A percentile compares a stretch with the other conserved stretches of the same genome.
Evolutionary conservation across 2,888 invertebrate species (phyloP).

Genomic region (Athrips mouffetella): DNA sequence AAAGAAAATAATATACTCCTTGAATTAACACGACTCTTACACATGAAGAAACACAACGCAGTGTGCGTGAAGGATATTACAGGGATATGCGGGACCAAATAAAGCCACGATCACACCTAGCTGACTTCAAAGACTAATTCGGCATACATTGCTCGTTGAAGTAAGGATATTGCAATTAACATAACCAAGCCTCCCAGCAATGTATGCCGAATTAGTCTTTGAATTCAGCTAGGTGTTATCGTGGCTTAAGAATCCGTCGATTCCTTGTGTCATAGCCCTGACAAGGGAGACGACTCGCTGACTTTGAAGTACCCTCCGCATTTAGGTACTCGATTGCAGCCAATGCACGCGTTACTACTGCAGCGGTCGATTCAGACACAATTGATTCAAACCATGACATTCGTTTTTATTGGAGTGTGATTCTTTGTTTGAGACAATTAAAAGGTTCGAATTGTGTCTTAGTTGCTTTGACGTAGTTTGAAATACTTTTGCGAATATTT

Average conservation of each 20-base stretch:
- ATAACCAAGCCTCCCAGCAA: too few relatives aligned
- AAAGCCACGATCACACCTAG: too few relatives aligned
- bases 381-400: neutral
- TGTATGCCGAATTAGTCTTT: too few relatives aligned
- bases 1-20: constrained; percentile 2
- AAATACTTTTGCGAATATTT: too few relatives aligned
- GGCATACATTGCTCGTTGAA: too few relatives aligned
- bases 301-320: constrained; percentile 61
- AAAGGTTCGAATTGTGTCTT: too few relatives aligned
- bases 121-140: too few relatives aligned
- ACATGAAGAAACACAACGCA: constrained; percentile 15
- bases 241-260: neutral
- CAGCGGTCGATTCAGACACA: constrained; percentile 8
- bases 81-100: neutral
- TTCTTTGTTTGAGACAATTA: too few relatives aligned
- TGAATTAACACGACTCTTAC: neutral
- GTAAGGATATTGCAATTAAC: too few relatives aligned
- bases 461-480: too few relatives aligned
- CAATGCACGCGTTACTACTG: constrained; percentile 55
- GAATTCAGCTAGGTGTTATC: too few relatives aligned
- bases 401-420: neutral
- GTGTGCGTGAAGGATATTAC: constrained; percentile 23
- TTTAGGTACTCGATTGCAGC: constrained; percentile 43
- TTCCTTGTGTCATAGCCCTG: neutral
- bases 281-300: constrained; percentile 56